phyloP scores from a whole-genome alignment of 2,113 vertebrate species.

The Vidua chalybeata region DNA sequence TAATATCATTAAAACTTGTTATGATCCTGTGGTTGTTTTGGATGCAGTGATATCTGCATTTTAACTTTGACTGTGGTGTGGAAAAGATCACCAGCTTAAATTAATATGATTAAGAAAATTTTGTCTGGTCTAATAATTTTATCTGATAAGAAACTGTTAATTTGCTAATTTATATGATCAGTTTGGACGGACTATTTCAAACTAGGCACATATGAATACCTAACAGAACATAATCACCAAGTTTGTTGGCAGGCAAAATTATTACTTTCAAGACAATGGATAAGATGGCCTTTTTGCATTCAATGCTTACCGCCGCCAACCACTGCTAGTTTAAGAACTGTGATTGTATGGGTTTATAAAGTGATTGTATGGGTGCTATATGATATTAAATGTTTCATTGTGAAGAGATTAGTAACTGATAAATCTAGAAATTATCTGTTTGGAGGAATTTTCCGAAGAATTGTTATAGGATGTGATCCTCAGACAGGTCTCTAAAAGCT shows the following conservation, averaged over 20 bases:
- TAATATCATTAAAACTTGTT: not conserved
- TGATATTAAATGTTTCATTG: not conserved
- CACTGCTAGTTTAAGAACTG: not conserved
- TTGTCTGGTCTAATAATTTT: not conserved
- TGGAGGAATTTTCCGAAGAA: not conserved
- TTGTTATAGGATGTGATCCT: not conserved
- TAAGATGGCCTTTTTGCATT: slow-evolving; percentile 27
- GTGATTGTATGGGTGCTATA: not conserved
- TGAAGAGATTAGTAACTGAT: not conserved
- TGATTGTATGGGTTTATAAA: not conserved
- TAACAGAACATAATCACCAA: not conserved
- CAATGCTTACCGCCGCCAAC: not conserved
- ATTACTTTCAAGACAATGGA: not conserved
- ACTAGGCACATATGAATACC: not conserved
- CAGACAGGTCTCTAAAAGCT: not conserved
- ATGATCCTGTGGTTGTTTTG: not conserved
- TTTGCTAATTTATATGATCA: not conserved
- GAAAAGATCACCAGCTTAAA: not conserved
- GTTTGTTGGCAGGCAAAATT: not conserved
- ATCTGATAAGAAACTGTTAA: not conserved
- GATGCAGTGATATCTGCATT: not conserved
- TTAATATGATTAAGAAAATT: not conserved
- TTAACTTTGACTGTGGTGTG: not conserved
- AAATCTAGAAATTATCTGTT: not conserved
- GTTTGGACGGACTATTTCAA: not conserved